These are phyloP conservation scores for Periparus ater DNA, from an alignment of 2,797 vertebrate genomes.

Conservation along the genomic window DNA sequence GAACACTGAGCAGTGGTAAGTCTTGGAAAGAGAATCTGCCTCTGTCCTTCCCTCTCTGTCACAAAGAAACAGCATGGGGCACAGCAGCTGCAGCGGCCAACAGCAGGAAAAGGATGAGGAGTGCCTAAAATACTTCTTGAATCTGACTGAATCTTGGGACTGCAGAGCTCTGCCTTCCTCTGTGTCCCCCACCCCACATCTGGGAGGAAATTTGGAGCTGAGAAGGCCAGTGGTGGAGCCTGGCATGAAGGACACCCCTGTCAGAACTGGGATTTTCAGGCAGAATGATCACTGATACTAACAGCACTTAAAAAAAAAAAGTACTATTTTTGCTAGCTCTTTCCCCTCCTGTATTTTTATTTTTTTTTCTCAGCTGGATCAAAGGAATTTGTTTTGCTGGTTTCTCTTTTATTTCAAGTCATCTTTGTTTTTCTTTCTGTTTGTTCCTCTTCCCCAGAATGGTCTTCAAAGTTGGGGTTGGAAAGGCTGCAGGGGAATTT, in stretches of 20 bases:
- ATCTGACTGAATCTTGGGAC: background rate
- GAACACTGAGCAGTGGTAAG: background rate
- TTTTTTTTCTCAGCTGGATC: background rate
- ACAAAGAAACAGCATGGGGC: conserved; percentile 11
- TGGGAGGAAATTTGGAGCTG: background rate
- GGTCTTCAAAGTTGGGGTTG: background rate
- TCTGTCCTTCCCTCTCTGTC: background rate
- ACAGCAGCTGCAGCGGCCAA: conserved; percentile 11
- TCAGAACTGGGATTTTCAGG: background rate
- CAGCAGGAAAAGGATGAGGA: background rate
- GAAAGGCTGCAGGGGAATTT: background rate
- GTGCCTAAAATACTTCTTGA: background rate
- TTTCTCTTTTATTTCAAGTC: background rate
- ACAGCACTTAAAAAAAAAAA: background rate
- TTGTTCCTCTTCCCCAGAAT: background rate
- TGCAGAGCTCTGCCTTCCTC: background rate
- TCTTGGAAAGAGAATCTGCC: background rate
- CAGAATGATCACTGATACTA: background rate
- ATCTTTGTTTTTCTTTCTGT: background rate
- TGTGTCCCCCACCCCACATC: background rate
- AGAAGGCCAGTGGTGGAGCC: background rate
- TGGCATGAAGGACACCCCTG: background rate
- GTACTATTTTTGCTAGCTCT: background rate
- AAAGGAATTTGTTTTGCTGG: background rate
- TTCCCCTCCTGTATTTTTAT: background rate